Evolutionary conservation across 2,888 invertebrate genomes (phyloP).

Genomic region (Germaria angustata): DNA sequence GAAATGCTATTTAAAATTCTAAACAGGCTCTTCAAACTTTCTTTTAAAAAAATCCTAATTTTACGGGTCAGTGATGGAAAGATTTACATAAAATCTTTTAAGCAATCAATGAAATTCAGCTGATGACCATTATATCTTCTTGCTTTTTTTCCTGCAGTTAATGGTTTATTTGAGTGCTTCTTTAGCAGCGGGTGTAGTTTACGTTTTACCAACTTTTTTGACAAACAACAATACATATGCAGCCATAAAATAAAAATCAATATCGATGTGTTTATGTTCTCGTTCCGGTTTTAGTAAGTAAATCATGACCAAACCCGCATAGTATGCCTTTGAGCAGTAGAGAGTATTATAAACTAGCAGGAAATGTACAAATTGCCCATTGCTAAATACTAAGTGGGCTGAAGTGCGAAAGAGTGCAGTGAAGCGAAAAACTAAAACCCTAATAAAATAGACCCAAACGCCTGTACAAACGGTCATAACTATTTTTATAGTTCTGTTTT

Average conservation of each 20-base stretch:
- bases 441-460: conserved; percentile 42
- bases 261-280: neutral
- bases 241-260: conserved; percentile 26
- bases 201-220: neutral
- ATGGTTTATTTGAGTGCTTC: neutral
- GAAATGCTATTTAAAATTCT: too few species aligned
- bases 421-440: conserved; percentile 40
- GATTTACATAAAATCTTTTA: conserved; percentile 27
- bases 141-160: neutral
- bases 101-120: conserved; percentile 35
- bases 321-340: neutral
- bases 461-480: conserved; percentile 18
- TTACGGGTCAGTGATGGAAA: too few species aligned
- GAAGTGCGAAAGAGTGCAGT: conserved; percentile 24
- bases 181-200: neutral
- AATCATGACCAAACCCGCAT: neutral
- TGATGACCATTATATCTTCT: conserved; percentile 17
- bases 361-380: neutral
- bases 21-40: too few species aligned
- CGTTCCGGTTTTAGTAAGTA: neutral
- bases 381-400: neutral
- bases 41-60: neutral
- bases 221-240: neutral
- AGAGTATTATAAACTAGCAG: neutral
- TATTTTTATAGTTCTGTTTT: conserved; percentile 12